A percentile compares a stretch with the other conserved stretches of the same genome.
phyloP scores from a whole-genome alignment of 2,888 invertebrate species.

The Apoderus coryli region DNA sequence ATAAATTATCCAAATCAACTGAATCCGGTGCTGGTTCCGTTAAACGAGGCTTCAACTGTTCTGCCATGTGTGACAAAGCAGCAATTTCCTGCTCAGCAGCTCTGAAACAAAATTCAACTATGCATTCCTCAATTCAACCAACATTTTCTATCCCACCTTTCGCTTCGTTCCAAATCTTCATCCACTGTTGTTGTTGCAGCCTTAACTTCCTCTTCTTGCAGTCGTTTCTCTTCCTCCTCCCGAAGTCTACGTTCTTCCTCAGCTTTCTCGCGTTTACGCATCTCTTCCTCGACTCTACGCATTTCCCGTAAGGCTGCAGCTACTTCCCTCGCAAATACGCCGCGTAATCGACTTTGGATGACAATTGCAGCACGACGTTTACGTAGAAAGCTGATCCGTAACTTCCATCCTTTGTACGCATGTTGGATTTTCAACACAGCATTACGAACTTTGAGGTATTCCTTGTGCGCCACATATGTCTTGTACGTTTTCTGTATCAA shows the following conservation, averaged over 20 bases:
- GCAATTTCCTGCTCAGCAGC: constrained; percentile 54
- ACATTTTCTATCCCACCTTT: too few relatives aligned
- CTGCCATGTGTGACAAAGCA: constrained; percentile 56
- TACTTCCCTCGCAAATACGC: constrained; percentile 82
- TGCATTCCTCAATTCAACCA: too few relatives aligned
- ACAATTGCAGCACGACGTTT: constrained; percentile 73
- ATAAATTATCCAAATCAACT: constrained; percentile 77
- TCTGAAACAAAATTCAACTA: constrained; percentile 33
- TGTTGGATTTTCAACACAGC: constrained; percentile 68
- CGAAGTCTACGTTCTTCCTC: constrained; percentile 54
- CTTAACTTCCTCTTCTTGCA: constrained; percentile 38
- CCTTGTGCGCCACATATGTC: constrained; percentile 46
- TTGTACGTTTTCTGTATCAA: constrained; percentile 64
- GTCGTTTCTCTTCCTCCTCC: constrained; percentile 43
- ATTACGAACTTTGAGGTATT: constrained; percentile 47
- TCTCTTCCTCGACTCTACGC: constrained; percentile 73
- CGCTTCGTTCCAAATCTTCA: constrained; percentile 41
- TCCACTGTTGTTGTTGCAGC: constrained; percentile 22
- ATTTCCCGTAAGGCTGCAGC: constrained; percentile 77
- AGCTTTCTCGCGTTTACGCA: constrained; percentile 59
- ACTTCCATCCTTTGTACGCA: constrained; percentile 74
- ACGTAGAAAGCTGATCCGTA: constrained; percentile 63
- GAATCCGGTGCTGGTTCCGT: constrained; percentile 43
- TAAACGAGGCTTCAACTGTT: constrained; percentile 50
- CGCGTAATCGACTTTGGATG: constrained; percentile 73